Evolutionary conservation across 2,888 invertebrate species (phyloP).

Genomic region (Aquatica leii): DNA sequence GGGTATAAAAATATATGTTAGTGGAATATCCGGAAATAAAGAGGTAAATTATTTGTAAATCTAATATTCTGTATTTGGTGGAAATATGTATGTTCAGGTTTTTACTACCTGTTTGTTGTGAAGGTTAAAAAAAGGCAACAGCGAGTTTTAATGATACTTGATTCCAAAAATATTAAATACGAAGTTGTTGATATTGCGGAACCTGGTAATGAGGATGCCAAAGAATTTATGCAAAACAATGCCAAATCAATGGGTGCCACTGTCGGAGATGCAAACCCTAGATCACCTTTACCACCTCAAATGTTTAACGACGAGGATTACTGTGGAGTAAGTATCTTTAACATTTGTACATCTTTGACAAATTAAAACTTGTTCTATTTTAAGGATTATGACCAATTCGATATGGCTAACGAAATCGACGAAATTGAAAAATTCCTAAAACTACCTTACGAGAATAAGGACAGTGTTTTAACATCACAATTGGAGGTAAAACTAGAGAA

Average conservation of each 20-base stretch:
- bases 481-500: constrained; percentile 59
- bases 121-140: constrained; percentile 97
- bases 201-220: constrained; percentile 86
- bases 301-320: constrained; percentile 92
- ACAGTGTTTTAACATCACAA: constrained; percentile 59
- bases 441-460: constrained; percentile 69
- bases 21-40: constrained; percentile 93
- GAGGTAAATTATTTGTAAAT: constrained; percentile 72
- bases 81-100: constrained; percentile 11
- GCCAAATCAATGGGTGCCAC: constrained; percentile 79
- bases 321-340: constrained; percentile 78
- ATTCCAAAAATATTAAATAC: constrained; percentile 89
- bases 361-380: constrained; percentile 41
- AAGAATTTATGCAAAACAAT: constrained; percentile 92
- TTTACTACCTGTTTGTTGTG: constrained; percentile 36
- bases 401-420: constrained; percentile 90
- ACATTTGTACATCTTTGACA: neutral
- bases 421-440: constrained; percentile 88
- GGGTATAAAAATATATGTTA: constrained; percentile 91
- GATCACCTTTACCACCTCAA: constrained; percentile 91
- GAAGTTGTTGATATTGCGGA: constrained; percentile 94
- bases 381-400: constrained; percentile 93
- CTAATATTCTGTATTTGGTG: constrained; percentile 9
- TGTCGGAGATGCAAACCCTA: constrained; percentile 75
- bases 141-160: constrained; percentile 90